Conservation (phyloP, 1,140 invertebrate species). For the Pseudomyrmex sp. region DNA sequence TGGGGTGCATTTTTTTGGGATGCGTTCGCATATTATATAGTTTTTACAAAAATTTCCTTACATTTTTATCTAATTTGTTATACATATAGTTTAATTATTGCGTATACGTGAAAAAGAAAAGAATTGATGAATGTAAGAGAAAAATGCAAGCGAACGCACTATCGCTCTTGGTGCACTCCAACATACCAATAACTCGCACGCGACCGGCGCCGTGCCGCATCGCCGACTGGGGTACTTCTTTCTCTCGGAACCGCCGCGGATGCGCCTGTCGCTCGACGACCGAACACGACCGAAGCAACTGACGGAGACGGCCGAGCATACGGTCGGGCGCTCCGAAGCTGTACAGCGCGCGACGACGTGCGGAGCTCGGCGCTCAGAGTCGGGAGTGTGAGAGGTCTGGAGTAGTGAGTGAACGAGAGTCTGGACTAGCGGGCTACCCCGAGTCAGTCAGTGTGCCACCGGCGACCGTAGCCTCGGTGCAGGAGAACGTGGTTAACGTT, state of each 20-base stretch:
- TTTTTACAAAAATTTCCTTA: too few species aligned
- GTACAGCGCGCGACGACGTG: constrained; percentile 44
- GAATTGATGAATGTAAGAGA: too few species aligned
- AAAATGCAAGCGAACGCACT: too few species aligned
- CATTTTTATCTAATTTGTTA: too few species aligned
- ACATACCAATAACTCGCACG: background rate
- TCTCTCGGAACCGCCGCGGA: constrained; percentile 34
- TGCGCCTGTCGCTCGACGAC: constrained; percentile 23
- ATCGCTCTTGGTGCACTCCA: too few species aligned
- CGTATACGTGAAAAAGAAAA: constrained; percentile 28
- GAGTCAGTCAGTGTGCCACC: constrained; percentile 86
- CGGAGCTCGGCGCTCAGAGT: constrained; percentile 66
- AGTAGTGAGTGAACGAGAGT: constrained; percentile 78
- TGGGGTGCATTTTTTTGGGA: background rate
- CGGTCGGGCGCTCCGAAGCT: constrained; percentile 28
- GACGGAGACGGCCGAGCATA: constrained; percentile 61
- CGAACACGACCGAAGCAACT: constrained; percentile 66
- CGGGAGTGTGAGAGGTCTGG: constrained; percentile 75
- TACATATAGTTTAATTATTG: background rate
- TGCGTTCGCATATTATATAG: too few species aligned
- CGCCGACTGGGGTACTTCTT: constrained; percentile 44
- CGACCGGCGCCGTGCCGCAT: constrained; percentile 47
- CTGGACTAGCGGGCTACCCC: constrained; percentile 83
- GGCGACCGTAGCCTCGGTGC: constrained; percentile 76
- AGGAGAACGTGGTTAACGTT: constrained; percentile 71